These are phyloP conservation scores for Anoplophora glabripennis DNA, from an alignment of 1,140 invertebrate genomes.

Conservation along the genomic window DNA sequence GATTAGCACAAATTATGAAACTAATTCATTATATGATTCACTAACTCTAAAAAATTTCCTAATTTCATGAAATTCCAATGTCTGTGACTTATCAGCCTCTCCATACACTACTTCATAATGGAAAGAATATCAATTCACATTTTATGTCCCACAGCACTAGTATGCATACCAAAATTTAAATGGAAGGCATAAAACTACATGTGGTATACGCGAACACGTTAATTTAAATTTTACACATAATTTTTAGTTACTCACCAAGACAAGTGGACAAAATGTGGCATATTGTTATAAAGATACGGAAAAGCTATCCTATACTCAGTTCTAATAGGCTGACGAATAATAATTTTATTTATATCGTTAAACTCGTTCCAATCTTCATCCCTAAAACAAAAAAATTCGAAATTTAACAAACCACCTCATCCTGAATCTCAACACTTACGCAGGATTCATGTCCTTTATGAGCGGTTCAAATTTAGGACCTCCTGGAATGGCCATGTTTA, in stretches of 20 bases:
- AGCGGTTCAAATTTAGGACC: conserved; percentile 99
- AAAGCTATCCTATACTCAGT: conserved; percentile 99
- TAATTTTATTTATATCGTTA: conserved; percentile 99
- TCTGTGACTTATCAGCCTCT: conserved; percentile 54
- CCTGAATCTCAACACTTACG: conserved; percentile 55
- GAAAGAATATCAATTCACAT: conserved; percentile 49
- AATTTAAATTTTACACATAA: conserved; percentile 9
- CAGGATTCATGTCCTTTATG: conserved; percentile 95
- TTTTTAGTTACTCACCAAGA: conserved; percentile 74
- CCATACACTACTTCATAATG: conserved; percentile 46
- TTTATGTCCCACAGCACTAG: conserved; percentile 56
- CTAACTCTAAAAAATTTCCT: too few relatives aligned
- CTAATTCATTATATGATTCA: too few relatives aligned
- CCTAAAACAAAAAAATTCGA: conserved; percentile 51
- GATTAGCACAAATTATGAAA: too few relatives aligned
- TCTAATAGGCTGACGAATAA: conserved; percentile 96
- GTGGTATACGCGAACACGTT: not conserved
- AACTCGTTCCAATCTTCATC: conserved; percentile 99
- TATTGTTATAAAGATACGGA: conserved; percentile 98
- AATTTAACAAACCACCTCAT: not conserved
- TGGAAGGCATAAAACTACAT: conserved; percentile 1
- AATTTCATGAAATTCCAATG: conserved; percentile 16
- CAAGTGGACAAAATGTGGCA: conserved; percentile 93
- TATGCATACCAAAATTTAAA: conserved; percentile 42
- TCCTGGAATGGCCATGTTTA: conserved; percentile 99